Conservation (phyloP, 2,113 vertebrate genomes). For the Arothron firmamentum region DNA sequence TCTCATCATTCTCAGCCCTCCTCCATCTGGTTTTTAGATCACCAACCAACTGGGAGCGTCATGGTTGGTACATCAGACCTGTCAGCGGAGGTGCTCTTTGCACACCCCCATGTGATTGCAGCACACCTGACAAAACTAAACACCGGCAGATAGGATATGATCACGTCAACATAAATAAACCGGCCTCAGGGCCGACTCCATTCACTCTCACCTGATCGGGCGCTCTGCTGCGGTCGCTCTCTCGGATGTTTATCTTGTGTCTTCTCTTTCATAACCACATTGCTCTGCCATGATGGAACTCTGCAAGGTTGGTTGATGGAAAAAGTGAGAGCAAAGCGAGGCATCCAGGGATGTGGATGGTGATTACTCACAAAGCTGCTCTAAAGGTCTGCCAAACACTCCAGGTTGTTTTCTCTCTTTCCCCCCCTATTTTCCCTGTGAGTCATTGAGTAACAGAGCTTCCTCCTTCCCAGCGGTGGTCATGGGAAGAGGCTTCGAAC, state of each 20-base stretch:
- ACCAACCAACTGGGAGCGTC: constrained; percentile 44
- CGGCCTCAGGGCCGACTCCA: neutral
- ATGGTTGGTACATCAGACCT: constrained; percentile 53
- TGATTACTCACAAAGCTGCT: constrained; percentile 65
- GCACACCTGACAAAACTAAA: constrained; percentile 55
- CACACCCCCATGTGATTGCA: constrained; percentile 25
- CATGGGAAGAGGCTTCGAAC: constrained; percentile 55
- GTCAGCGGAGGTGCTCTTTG: constrained; percentile 39
- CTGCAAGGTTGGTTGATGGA: constrained; percentile 46
- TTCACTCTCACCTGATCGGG: constrained; percentile 8
- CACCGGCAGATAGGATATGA: constrained; percentile 42
- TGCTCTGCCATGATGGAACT: constrained; percentile 25
- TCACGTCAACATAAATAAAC: constrained; percentile 56
- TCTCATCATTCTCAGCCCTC: constrained; percentile 32
- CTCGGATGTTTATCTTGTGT: constrained; percentile 41
- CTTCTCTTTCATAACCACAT: constrained; percentile 31
- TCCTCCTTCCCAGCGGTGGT: constrained; percentile 64
- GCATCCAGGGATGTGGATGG: constrained; percentile 56
- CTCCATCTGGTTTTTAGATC: constrained; percentile 69
- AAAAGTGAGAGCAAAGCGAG: constrained; percentile 64
- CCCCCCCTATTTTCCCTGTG: constrained; percentile 29
- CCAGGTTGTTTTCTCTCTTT: constrained; percentile 53
- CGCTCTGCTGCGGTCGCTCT: constrained; percentile 25
- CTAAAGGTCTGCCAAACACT: constrained; percentile 56
- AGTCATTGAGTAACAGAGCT: constrained; percentile 66